A percentile compares a stretch with the other conserved stretches of the same genome.
These are phyloP conservation scores for Andrena flavipes DNA, from an alignment of 2,888 invertebrate genomes.

Conservation along the genomic window DNA sequence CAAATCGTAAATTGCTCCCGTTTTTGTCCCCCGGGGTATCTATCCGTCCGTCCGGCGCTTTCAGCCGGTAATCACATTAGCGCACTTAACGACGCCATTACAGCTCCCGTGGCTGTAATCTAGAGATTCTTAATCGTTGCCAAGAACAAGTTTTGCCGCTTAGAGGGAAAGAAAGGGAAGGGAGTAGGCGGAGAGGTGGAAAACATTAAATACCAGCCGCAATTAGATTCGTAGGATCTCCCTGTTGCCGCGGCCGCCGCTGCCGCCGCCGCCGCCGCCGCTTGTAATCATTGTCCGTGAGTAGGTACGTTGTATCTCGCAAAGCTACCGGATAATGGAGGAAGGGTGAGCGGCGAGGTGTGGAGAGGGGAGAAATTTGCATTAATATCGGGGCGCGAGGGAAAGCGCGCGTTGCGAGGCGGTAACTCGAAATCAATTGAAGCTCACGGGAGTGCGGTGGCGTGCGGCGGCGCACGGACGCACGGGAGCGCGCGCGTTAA, in stretches of 20 bases:
- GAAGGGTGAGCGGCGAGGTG: conserved; percentile 11
- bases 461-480: conserved; percentile 7
- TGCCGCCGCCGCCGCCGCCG: conserved; percentile 36
- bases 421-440: conserved; percentile 51
- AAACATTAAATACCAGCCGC: conserved; percentile 68
- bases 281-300: conserved; percentile 52
- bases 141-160: conserved; percentile 53
- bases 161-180: conserved; percentile 1
- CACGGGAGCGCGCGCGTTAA: conserved; percentile 5
- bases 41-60: conserved; percentile 68
- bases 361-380: conserved; percentile 11
- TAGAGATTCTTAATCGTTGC: conserved; percentile 71
- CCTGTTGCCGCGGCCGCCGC: conserved; percentile 25
- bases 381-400: conserved; percentile 26
- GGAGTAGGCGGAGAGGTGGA: conserved; percentile 27
- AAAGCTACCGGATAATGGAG: conserved; percentile 22
- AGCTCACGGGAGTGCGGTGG: conserved; percentile 1
- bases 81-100: conserved; percentile 74
- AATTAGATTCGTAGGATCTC: conserved; percentile 66
- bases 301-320: conserved; percentile 34
- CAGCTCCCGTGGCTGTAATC: conserved; percentile 59
- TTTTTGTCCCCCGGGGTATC: conserved; percentile 56
- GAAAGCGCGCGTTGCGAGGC: conserved; percentile 31
- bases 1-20: conserved; percentile 61
- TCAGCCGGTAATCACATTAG: conserved; percentile 74